Conservation (phyloP, 2,113 vertebrate species). For the Chaenocephalus aceratus region DNA sequence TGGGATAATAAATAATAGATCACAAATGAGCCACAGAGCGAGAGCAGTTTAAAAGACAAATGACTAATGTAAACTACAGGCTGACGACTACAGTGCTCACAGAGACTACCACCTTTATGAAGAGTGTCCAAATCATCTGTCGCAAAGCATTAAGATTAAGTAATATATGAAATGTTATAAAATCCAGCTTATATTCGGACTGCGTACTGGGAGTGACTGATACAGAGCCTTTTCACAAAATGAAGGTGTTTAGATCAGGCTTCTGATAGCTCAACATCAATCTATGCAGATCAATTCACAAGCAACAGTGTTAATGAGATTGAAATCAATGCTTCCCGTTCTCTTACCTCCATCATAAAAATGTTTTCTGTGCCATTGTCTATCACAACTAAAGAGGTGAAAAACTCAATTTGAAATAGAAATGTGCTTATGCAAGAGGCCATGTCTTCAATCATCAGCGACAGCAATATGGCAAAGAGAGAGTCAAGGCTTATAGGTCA, state of each 20-base stretch:
- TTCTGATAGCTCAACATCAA: neutral
- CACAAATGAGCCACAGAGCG: no score
- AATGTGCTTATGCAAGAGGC: neutral
- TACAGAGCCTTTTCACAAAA: neutral
- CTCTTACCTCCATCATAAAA: neutral
- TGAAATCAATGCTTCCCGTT: neutral
- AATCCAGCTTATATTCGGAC: neutral
- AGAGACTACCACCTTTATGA: neutral
- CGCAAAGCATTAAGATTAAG: neutral
- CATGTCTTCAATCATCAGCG: neutral
- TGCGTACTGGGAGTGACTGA: neutral
- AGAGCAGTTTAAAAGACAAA: neutral
- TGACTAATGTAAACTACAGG: constrained; percentile 9
- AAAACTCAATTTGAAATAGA: neutral
- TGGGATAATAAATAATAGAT: no score
- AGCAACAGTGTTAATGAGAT: no score
- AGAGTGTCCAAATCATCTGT: neutral
- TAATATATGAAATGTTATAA: no score
- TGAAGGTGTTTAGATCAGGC: neutral
- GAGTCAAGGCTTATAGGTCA: neutral
- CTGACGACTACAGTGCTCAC: neutral
- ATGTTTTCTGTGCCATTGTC: neutral
- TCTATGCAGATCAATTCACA: neutral
- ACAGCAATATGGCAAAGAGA: neutral
- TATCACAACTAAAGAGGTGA: neutral